A percentile compares a stretch with the other conserved stretches of the same genome.
phyloP scores from a whole-genome alignment of 2,113 vertebrate genomes.

The Cercopithecus mona region DNA sequence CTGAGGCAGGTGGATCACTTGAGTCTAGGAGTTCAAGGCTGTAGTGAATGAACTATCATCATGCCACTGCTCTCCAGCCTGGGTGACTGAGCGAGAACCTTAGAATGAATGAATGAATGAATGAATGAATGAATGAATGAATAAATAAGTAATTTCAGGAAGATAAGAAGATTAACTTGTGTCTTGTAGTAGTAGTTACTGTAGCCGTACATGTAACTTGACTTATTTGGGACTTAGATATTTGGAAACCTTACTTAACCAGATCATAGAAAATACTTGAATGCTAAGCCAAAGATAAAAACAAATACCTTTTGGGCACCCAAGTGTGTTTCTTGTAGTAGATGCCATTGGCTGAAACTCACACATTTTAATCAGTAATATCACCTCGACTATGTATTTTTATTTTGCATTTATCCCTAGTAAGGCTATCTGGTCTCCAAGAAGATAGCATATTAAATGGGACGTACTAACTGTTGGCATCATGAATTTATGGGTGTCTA shows the following conservation, averaged over 20 bases:
- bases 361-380: background rate
- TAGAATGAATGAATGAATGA: no score
- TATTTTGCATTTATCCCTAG: background rate
- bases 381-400: background rate
- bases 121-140: no score
- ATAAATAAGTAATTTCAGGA: no score
- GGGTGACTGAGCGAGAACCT: no score
- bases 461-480: background rate
- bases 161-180: background rate
- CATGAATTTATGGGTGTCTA: background rate
- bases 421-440: background rate
- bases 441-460: background rate
- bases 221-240: background rate
- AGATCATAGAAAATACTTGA: background rate
- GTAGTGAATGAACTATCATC: no score
- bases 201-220: background rate
- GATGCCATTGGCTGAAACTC: background rate
- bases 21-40: no score
- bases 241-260: background rate
- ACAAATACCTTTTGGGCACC: background rate
- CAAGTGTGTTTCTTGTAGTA: background rate
- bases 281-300: constrained; percentile 18
- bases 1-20: no score
- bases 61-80: no score
- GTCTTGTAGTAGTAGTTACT: background rate